Evolutionary conservation across 2,797 vertebrate species (phyloP), one percentile per base, ranked within the genome.

Genomic region (Geotria australis): DNA sequence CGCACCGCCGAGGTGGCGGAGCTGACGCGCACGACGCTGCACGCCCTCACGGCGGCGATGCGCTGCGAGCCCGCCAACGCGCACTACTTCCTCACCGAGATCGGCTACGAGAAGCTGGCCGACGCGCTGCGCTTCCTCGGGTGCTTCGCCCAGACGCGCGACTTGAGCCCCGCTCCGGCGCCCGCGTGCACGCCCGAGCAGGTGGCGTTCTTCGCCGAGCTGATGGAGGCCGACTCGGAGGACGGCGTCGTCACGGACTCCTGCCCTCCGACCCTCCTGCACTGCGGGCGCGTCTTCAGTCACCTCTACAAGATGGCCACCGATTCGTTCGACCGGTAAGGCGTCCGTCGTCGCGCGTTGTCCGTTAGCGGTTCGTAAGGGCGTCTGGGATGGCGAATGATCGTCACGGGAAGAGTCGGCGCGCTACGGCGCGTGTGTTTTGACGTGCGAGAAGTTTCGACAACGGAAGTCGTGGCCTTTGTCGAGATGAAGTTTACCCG

Each of bases 231-330:
- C 24, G 12, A 15, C n/a, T n/a, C 24, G 24, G 91, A 93, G 38
- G 91, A 93, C 15, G 64, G 73, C 1, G 68, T 73, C 55, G 68
- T 68, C 2, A 24, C 69, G 61, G 91, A 95, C 68, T 77, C 74
- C 1, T 79, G 93, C 56, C 80, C 79, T 51, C 84, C 88, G 46
- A 81, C 79, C 1, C 72, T 98, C 56, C 79, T 71, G 58, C 83
- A 95, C 66, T 93, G 91, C 77, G 84, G 85, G 71, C 95, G 86
- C 70, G 80, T 98, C 60, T 95, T 95, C 68, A 81, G 86, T 68
- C 94, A 85, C 73, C 76, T 98, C 67, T 91, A 94, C 77, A 94
- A 84, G 69, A 86, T 98, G 73, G 76, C 83, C 68, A 95, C 91
- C 1, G 91, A 98, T 70, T 94, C 88, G 45, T 98, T 95, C 57